These are phyloP conservation scores for Ariopsis seemanni DNA, from an alignment of 2,113 vertebrate species.

Conservation along the genomic window DNA sequence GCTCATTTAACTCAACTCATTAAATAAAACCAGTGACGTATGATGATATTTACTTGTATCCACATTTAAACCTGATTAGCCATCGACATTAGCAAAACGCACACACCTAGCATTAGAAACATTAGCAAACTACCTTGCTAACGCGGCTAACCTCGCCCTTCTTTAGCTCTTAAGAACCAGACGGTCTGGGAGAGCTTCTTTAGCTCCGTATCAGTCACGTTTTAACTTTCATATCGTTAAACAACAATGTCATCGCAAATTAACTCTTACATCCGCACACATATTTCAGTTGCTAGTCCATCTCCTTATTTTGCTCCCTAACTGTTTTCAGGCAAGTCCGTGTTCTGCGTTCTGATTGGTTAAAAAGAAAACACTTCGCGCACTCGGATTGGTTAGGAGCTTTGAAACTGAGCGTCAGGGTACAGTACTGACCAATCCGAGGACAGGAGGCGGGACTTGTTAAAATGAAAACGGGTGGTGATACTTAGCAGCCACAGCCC, in stretches of 20 bases:
- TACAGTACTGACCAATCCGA: background rate
- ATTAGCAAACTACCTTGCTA: slow-evolving; percentile 4
- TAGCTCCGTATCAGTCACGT: too few species aligned
- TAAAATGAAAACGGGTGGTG: background rate
- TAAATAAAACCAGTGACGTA: background rate
- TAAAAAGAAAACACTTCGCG: too few species aligned
- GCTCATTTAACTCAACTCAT: background rate
- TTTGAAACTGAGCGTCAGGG: background rate
- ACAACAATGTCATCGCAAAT: background rate
- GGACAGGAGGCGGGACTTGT: background rate
- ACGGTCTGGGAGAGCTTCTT: background rate
- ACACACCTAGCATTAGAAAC: slow-evolving; percentile 50
- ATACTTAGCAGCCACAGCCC: background rate
- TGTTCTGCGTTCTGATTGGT: background rate
- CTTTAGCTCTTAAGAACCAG: background rate
- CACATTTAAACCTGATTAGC: background rate
- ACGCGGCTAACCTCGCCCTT: background rate
- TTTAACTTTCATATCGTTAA: background rate
- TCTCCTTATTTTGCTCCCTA: background rate
- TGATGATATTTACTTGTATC: background rate
- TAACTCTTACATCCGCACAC: background rate
- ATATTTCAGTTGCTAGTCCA: background rate
- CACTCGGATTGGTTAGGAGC: background rate
- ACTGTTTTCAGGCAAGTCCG: background rate
- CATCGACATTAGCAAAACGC: slow-evolving; percentile 53